Evolutionary conservation across 2,113 vertebrate genomes (phyloP), one percentile per base, ranked within the genome.

Genomic region (Rutilus rutilus): DNA sequence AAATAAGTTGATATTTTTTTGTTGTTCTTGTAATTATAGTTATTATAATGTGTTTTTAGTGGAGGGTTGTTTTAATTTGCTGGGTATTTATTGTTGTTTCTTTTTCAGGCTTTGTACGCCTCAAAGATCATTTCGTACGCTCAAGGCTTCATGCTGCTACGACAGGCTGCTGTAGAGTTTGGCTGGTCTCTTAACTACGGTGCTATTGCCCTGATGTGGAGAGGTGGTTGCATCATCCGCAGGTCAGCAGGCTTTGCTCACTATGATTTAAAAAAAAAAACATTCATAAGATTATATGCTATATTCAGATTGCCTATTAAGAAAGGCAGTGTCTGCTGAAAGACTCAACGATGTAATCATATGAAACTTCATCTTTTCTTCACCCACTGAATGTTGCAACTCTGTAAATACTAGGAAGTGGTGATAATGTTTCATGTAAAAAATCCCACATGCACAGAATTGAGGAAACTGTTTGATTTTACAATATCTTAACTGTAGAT

Each of bases 61-160:
- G n/a, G 60, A 25, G n/a, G 15, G 0, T 71, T 71, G 67, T 33
- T 77, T 54, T 77, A 11, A 77, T 27, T 33, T 27, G 0, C 19
- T 30, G 2, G 14, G 14, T 59, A 15, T 60, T 2, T 10, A 21
- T 33, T 57, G 59, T 65, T 12, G 11, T 33, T 50, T 86, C 36
- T 77, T n/a, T 71, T 50, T 25, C 87, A 99, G 98, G 98, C 98
- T 45, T 95, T 99, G 11, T 99, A 99, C 1, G 98, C 97, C 5
- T 99, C 98, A 90, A 99, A 99, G 94, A 99, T 99, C 78, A 99
- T 99, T 91, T 99, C 98, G 0, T 99, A 99, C 0, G 92, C 98
- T 0, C 98, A 99, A 92, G 98, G 98, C 87, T 99, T 99, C 90
- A 99, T 99, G 97, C 95, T 99, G 79, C 94, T 99, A 59, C 93